These are phyloP conservation scores for Drosophila demipolita DNA, from an alignment of 2,888 invertebrate species.

Conservation along the genomic window DNA sequence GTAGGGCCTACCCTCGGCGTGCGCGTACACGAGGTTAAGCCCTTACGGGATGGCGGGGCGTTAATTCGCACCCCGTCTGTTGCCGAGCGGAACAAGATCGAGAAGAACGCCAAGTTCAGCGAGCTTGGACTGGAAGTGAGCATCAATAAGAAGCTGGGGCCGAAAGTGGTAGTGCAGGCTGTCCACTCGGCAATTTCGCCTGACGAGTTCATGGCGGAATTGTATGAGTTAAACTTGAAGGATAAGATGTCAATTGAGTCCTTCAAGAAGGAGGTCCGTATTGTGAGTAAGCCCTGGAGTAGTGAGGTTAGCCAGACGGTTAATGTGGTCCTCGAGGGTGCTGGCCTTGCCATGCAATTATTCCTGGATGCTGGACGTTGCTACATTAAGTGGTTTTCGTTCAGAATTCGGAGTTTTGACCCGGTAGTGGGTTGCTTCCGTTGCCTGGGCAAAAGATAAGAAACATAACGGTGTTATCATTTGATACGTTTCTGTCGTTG, in stretches of 20 bases:
- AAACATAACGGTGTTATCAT: no score
- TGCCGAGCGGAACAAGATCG: constrained; percentile 10
- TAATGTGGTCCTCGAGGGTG: no score
- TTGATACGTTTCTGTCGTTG: no score
- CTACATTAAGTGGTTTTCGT: no score
- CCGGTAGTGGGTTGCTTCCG: no score
- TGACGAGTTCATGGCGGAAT: constrained; percentile 16
- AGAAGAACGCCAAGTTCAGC: constrained; percentile 4
- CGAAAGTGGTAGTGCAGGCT: constrained; percentile 6
- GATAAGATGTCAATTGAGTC: background rate
- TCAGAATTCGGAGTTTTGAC: no score
- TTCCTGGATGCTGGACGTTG: no score
- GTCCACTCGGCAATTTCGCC: constrained; percentile 6
- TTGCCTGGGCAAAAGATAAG: no score
- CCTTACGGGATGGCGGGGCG: constrained; percentile 12
- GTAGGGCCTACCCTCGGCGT: background rate
- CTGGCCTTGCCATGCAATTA: no score
- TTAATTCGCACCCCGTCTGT: constrained; percentile 17
- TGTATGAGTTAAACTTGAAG: constrained; percentile 16
- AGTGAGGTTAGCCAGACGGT: no score
- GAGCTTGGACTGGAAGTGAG: constrained; percentile 5
- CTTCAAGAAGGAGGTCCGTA: background rate
- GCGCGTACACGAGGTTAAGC: constrained; percentile 8
- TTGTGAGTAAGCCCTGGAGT: background rate
- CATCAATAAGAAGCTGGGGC: constrained; percentile 9